Conservation (phyloP, 2,113 vertebrate genomes). For the Spea multiplicata region DNA sequence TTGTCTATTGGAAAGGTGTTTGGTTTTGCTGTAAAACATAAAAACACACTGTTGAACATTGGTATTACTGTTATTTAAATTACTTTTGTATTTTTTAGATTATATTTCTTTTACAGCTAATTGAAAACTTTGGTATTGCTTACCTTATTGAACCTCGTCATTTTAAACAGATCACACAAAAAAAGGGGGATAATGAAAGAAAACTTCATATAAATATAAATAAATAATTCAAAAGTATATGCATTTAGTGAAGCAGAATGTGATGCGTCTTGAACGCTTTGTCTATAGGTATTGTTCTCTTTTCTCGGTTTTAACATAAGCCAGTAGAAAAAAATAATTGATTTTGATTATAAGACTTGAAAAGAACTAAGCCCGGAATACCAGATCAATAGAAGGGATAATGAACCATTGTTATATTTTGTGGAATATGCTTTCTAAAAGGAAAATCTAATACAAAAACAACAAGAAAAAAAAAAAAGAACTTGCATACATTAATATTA, state of each 20-base stretch:
- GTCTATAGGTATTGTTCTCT: conserved; percentile 30
- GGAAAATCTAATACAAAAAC: conserved; percentile 11
- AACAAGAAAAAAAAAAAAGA: conserved; percentile 22
- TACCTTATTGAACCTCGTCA: not conserved
- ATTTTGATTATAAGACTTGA: conserved; percentile 40
- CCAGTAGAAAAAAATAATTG: conserved; percentile 37
- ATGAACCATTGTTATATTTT: conserved; percentile 39
- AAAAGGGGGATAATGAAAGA: too few relatives aligned
- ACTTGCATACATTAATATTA: conserved; percentile 29
- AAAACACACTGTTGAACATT: too few relatives aligned
- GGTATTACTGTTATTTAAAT: too few relatives aligned
- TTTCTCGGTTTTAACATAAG: conserved; percentile 38
- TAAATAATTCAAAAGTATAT: not conserved
- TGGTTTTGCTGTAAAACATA: too few relatives aligned
- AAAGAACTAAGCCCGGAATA: conserved; percentile 42
- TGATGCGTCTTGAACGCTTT: conserved; percentile 25
- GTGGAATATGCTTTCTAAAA: conserved; percentile 1
- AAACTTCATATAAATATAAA: not conserved
- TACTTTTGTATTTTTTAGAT: too few relatives aligned
- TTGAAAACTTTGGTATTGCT: not conserved
- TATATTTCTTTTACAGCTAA: too few relatives aligned
- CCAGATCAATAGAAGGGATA: conserved; percentile 46
- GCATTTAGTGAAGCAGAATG: not conserved
- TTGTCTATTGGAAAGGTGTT: too few relatives aligned
- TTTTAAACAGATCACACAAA: not conserved